Base-by-base conservation (phyloP, 2,113 vertebrate genomes). In the Neodontobutis hainanensis region DNA sequence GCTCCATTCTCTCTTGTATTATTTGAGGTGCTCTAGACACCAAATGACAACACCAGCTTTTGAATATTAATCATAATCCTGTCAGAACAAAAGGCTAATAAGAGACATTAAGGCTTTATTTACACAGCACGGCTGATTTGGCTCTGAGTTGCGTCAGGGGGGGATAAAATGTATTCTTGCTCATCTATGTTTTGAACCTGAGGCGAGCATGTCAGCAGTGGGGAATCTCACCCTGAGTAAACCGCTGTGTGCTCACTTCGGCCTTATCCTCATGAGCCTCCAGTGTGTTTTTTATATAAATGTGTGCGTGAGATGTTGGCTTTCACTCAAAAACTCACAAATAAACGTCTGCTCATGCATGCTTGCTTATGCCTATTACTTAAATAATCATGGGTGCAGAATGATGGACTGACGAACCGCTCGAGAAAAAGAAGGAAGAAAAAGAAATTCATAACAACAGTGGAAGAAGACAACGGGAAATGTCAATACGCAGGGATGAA, bases 191-290 rank as follows among this genome's bases (percentile, higher is more conserved):
- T 81, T 71, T 38, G 0, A 85, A 87, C 85, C 83, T 42, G 73
- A 74, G 82, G 85, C 77, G 2, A 73, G 61, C 61, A 66, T 80
- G 85, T 87, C 82, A 80, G 75, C 65, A 65, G 61, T 14, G 51
- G 66, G 73, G 75, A 80, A 73, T 62, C 67, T 85, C 74, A 77
- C 35, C 76, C 75, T n/a, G 66, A 73, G 27, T 69, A 59, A 83
- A 79, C 66, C 45, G n/a, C 68, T 57, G 48, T 60, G 78, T 68
- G 59, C 73, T 59, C 69, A 58, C 75, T 66, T 65, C 64, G 51
- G 36, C 42, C 52, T 6, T 3, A 61, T 83, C 80, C 78, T 86
- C 76, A 68, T 27, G 70, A 58, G 72, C 69, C 70, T 70, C 57
- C 5, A 47, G 61, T 53, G n/a, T 67, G n/a, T n/a, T n/a, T n/a